Evolutionary conservation across 2,113 vertebrate genomes (phyloP).

Genomic region (Ammodytes marinus): DNA sequence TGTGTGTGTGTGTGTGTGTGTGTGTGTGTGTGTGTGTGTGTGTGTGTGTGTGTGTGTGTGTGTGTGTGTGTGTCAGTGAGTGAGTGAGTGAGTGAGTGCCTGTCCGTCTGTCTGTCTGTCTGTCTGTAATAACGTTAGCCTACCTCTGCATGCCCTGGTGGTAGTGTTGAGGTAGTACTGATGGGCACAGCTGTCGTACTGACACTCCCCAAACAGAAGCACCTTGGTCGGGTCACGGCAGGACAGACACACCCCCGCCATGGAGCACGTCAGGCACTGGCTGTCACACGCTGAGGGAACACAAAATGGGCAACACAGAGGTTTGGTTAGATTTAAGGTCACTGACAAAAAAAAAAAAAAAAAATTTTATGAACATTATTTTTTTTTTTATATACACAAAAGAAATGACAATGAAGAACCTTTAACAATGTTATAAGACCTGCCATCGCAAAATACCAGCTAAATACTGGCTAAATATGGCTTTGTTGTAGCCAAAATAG

Average conservation of each 20-base stretch:
- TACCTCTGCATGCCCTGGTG: slow-evolving; percentile 92
- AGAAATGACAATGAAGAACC: no score
- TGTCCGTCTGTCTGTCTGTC: no score
- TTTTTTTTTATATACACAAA: no score
- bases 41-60: no score
- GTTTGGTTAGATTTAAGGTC: neutral
- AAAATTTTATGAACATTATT: no score
- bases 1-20: no score
- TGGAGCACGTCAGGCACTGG: slow-evolving; percentile 90
- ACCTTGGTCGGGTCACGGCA: slow-evolving; percentile 91
- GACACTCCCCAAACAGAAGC: slow-evolving; percentile 94
- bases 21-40: no score
- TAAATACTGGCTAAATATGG: neutral
- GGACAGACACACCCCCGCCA: slow-evolving; percentile 83
- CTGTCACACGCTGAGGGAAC: slow-evolving; percentile 84
- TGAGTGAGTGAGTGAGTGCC: no score
- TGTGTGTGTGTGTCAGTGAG: no score
- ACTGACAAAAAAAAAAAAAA: no score
- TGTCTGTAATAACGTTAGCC: rapidly evolving
- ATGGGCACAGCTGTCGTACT: slow-evolving; percentile 90
- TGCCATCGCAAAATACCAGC: neutral
- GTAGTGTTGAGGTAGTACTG: slow-evolving; percentile 93
- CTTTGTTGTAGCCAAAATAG: neutral
- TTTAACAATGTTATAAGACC: no score
- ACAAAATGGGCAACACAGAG: neutral